phyloP scores from a whole-genome alignment of 2,888 invertebrate genomes.

The Athalia circularis region DNA sequence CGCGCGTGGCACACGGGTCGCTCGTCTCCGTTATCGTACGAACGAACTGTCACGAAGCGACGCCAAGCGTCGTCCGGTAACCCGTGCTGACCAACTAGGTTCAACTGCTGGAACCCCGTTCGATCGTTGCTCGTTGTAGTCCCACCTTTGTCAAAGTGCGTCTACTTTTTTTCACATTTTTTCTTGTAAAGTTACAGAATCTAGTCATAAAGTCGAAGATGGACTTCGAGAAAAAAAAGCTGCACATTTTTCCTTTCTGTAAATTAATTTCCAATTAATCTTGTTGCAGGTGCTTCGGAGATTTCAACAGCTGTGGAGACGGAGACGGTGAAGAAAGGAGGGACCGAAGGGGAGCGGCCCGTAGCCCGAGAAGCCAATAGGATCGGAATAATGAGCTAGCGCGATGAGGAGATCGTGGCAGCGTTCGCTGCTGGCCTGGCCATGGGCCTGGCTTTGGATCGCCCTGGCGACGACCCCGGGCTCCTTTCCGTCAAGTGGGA shows the following conservation, averaged over 20 bases:
- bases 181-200: too few relatives aligned
- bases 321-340: background rate
- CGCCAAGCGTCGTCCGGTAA: slow-evolving; percentile 14
- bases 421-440: slow-evolving; percentile 69
- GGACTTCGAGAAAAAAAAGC: too few relatives aligned
- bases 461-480: slow-evolving; percentile 49
- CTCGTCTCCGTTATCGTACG: slow-evolving; percentile 35
- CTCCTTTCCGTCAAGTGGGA: slow-evolving; percentile 48
- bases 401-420: slow-evolving; percentile 70
- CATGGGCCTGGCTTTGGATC: slow-evolving; percentile 71
- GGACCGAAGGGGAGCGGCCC: background rate
- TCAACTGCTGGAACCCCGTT: background rate
- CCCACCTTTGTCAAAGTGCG: too few relatives aligned
- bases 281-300: slow-evolving; percentile 26
- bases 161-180: too few relatives aligned
- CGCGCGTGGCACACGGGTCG: slow-evolving; percentile 36
- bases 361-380: slow-evolving; percentile 19
- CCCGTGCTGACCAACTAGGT: background rate
- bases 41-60: slow-evolving; percentile 41
- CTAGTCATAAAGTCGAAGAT: too few relatives aligned
- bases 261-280: background rate
- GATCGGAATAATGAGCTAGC: slow-evolving; percentile 71
- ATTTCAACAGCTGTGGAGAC: background rate
- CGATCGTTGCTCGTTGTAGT: slow-evolving; percentile 2
- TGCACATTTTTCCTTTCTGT: too few relatives aligned